These are phyloP conservation scores for Rhyzopertha dominica DNA, from an alignment of 1,140 invertebrate genomes.

Conservation along the genomic window DNA sequence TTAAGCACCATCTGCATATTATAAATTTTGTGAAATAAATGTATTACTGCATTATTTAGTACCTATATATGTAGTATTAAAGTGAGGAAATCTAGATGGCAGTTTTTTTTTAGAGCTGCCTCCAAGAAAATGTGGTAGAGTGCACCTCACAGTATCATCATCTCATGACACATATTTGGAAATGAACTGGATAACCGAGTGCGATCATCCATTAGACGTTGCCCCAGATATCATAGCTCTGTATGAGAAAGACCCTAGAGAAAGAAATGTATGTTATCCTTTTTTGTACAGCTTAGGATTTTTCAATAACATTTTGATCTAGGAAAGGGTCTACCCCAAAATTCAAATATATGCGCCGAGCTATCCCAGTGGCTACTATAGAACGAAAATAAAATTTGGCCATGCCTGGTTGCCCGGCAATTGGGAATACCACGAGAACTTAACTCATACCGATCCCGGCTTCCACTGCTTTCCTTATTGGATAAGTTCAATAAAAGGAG, in stretches of 20 bases:
- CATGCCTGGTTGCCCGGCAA: slow-evolving; percentile 36
- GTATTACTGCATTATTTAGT: too few relatives aligned
- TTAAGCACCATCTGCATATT: too few relatives aligned
- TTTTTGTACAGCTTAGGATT: slow-evolving; percentile 5
- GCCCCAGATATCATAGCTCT: slow-evolving; percentile 28
- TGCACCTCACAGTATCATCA: slow-evolving; percentile 37
- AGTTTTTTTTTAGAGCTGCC: too few relatives aligned
- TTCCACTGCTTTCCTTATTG: slow-evolving; percentile 50
- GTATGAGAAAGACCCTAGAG: slow-evolving; percentile 26
- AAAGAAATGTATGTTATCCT: slow-evolving; percentile 25
- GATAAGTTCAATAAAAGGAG: slow-evolving; percentile 52
- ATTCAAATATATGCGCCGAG: slow-evolving; percentile 14
- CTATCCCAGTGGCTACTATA: slow-evolving; percentile 32
- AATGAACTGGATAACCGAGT: slow-evolving; percentile 34
- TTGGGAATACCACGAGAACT: slow-evolving; percentile 34
- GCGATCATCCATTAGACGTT: slow-evolving; percentile 19
- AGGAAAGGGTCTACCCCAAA: slow-evolving; percentile 20
- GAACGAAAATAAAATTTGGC: slow-evolving; percentile 33
- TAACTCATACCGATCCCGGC: slow-evolving; percentile 21
- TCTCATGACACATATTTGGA: slow-evolving; percentile 26
- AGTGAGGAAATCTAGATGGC: too few relatives aligned
- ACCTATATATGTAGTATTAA: too few relatives aligned
- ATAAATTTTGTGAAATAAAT: too few relatives aligned
- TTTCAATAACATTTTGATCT: neutral
- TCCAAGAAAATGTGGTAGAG: slow-evolving; percentile 35